These are phyloP conservation scores for Anguilla anguilla DNA, from an alignment of 2,797 vertebrate species.

Conservation along the genomic window DNA sequence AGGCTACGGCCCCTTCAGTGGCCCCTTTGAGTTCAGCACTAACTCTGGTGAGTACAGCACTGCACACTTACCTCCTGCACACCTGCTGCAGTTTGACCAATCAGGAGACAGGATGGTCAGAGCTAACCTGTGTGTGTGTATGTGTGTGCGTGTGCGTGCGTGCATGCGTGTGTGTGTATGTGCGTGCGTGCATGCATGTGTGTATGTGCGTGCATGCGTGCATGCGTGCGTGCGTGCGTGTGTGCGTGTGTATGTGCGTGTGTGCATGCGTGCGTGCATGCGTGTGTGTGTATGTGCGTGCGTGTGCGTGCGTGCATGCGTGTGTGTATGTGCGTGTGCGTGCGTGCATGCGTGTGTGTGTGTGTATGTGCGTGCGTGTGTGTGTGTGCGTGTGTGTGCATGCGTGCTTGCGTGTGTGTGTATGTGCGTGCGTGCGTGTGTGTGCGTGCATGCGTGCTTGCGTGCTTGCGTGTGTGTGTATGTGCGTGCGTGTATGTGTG, in stretches of 20 bases:
- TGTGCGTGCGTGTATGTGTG: background rate
- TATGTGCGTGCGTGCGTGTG: too few species aligned
- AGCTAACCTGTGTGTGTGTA: background rate
- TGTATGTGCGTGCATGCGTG: too few species aligned
- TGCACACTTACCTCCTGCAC: background rate
- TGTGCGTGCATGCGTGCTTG: background rate
- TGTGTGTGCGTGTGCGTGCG: background rate
- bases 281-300: background rate
- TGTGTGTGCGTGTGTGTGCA: too few species aligned
- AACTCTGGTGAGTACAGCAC: constrained; percentile 84
- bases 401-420: too few species aligned
- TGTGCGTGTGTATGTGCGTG: background rate
- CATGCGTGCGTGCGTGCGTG: background rate
- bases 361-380: too few species aligned
- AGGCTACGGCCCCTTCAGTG: constrained; percentile 94
- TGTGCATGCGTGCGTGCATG: background rate
- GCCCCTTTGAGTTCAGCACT: constrained; percentile 93
- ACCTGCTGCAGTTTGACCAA: background rate
- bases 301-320: constrained; percentile 24
- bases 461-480: too few species aligned
- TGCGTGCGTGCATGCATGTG: background rate
- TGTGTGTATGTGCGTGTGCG: too few species aligned
- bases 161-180: background rate
- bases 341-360: background rate
- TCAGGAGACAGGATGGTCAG: background rate